These are phyloP conservation scores for Lasioglossum albipes DNA, from an alignment of 1,140 invertebrate species.

Conservation along the genomic window DNA sequence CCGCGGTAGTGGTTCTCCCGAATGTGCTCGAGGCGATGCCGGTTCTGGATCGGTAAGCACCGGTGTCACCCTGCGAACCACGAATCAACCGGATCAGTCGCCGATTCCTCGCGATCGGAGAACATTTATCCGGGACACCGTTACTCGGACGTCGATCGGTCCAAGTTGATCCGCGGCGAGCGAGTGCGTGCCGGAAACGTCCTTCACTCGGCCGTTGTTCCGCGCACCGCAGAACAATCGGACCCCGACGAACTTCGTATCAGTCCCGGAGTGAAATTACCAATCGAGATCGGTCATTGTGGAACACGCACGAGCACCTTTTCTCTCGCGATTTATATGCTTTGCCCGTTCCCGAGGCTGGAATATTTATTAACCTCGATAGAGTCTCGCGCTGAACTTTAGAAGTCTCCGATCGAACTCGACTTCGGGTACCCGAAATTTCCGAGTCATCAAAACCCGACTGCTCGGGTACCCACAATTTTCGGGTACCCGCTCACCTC, in stretches of 20 bases:
- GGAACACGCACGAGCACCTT: conserved; percentile 6
- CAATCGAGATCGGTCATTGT: conserved; percentile 32
- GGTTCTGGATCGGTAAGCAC: conserved; percentile 70
- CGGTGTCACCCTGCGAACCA: conserved; percentile 69
- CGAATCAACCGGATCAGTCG: conserved; percentile 2
- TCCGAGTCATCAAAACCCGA: too few relatives aligned
- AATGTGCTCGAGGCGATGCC: conserved; percentile 58
- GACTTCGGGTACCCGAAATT: too few relatives aligned
- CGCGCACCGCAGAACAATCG: conserved; percentile 9
- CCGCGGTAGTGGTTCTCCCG: conserved; percentile 65
- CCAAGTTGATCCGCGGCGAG: conserved; percentile 14
- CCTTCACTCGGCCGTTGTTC: background rate
- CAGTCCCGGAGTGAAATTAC: conserved; percentile 23
- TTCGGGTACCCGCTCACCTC: too few relatives aligned
- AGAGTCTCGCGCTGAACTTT: too few relatives aligned
- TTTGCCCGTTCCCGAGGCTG: background rate
- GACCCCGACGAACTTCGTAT: conserved; percentile 1
- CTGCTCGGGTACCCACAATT: too few relatives aligned
- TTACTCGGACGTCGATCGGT: conserved; percentile 35
- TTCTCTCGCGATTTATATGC: conserved; percentile 31
- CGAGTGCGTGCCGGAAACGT: conserved; percentile 40
- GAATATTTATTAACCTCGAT: background rate
- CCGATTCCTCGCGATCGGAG: background rate
- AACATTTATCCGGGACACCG: conserved; percentile 26
- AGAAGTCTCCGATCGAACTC: too few relatives aligned